phyloP scores from a whole-genome alignment of 2,888 invertebrate species.

The Troides aeacus region DNA sequence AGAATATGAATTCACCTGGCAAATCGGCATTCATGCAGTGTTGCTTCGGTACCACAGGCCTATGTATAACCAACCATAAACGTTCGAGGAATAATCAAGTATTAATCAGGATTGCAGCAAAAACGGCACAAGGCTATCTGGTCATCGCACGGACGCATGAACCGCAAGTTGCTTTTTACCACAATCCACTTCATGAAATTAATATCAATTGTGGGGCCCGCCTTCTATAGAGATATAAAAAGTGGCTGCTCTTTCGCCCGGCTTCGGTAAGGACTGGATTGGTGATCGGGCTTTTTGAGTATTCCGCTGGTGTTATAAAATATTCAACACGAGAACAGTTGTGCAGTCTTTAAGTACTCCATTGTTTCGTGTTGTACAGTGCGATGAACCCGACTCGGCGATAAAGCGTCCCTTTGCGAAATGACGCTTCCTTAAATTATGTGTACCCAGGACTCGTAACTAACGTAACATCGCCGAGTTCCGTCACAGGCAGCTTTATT shows the following conservation, averaged over 20 bases:
- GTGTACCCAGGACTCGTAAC: background rate
- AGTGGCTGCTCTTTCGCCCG: slow-evolving; percentile 37
- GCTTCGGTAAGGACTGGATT: slow-evolving; percentile 34
- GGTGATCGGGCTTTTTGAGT: slow-evolving; percentile 37
- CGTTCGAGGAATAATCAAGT: slow-evolving; percentile 36
- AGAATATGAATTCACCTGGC: slow-evolving; percentile 19
- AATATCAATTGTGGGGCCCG: slow-evolving; percentile 62
- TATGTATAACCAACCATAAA: slow-evolving; percentile 35
- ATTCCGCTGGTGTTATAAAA: slow-evolving; percentile 41
- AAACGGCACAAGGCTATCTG: slow-evolving; percentile 42
- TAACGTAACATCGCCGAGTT: background rate
- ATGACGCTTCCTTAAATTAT: slow-evolving; percentile 2
- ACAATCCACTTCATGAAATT: slow-evolving; percentile 63
- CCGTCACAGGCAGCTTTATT: background rate
- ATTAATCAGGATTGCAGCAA: slow-evolving; percentile 43
- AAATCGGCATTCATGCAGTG: slow-evolving; percentile 10
- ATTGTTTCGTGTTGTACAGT: slow-evolving; percentile 35
- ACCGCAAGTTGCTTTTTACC: slow-evolving; percentile 47
- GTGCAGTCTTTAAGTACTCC: slow-evolving; percentile 27
- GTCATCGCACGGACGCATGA: slow-evolving; percentile 39
- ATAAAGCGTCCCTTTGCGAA: slow-evolving; percentile 21
- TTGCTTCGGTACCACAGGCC: slow-evolving; percentile 17
- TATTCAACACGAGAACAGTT: slow-evolving; percentile 33
- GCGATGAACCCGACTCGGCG: slow-evolving; percentile 29
- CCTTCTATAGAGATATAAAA: slow-evolving; percentile 48